These are phyloP conservation scores for Anneissia japonica DNA, from an alignment of 35 echinoderm and acorn worm species.

Conservation along the genomic window DNA sequence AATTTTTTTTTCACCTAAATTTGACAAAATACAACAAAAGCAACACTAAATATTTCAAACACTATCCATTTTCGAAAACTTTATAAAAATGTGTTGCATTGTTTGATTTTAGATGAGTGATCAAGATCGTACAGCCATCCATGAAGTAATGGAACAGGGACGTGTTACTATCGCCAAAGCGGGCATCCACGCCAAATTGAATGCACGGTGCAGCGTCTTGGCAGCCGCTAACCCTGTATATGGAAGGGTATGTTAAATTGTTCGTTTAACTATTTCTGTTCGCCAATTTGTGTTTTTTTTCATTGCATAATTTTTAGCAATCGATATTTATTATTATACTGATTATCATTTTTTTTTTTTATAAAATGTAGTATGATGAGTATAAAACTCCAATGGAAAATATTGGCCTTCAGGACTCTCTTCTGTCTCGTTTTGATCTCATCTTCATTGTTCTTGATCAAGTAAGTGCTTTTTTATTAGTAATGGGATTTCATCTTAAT, in stretches of 20 bases:
- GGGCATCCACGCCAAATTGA: slow-evolving; percentile 95
- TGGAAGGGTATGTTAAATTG: slow-evolving; percentile 74
- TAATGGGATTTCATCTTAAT: not conserved
- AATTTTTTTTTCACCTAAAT: too few species aligned
- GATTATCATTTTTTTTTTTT: not conserved
- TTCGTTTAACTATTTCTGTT: not conserved
- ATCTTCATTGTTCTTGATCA: slow-evolving; percentile 97
- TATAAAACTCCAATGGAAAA: slow-evolving; percentile 98
- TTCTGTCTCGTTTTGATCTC: slow-evolving; percentile 90
- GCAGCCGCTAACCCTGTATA: slow-evolving; percentile 98
- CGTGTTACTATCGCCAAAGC: slow-evolving; percentile 99
- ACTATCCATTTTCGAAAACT: too few species aligned
- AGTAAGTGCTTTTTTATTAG: slow-evolving; percentile 55
- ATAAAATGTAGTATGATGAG: slow-evolving; percentile 72
- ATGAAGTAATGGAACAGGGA: slow-evolving; percentile 99
- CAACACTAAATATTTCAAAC: too few species aligned
- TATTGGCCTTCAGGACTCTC: slow-evolving; percentile 74
- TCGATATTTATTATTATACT: not conserved
- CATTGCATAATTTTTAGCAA: not conserved
- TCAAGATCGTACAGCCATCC: slow-evolving; percentile 96
- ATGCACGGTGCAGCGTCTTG: slow-evolving; percentile 90
- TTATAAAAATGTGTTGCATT: too few species aligned
- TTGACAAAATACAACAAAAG: too few species aligned
- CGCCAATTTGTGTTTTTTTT: not conserved
- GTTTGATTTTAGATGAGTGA: slow-evolving; percentile 75